Percentiles rank a stretch among this genome's conserved stretches.
phyloP scores from a whole-genome alignment of 2,113 vertebrate genomes.

The Steatornis caripensis region DNA sequence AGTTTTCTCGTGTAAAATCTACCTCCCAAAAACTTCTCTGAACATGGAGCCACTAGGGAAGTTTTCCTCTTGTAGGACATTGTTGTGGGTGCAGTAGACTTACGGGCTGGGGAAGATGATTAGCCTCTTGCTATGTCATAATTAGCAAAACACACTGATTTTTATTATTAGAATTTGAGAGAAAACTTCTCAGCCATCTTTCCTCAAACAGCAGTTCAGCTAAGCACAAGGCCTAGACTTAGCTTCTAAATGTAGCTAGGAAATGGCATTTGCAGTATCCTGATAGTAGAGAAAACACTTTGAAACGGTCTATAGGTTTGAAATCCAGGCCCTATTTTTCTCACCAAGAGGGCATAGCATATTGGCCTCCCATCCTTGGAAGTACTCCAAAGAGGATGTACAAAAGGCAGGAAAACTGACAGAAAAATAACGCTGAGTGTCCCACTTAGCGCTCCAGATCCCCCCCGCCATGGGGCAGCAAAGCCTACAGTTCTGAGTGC shows the following conservation, averaged over 20 bases:
- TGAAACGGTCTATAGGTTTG: background rate
- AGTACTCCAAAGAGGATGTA: conserved; percentile 7
- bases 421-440: conserved; percentile 12
- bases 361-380: background rate
- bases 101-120: background rate
- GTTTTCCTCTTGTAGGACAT: background rate
- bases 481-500: conserved; percentile 54
- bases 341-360: conserved; percentile 26
- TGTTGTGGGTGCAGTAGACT: background rate
- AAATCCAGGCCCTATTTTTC: conserved; percentile 34
- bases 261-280: conserved; percentile 44
- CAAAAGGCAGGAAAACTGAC: conserved; percentile 39
- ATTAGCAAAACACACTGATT: conserved; percentile 30
- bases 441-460: conserved; percentile 6
- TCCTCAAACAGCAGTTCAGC: conserved; percentile 57
- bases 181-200: conserved; percentile 44
- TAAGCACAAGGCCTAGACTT: conserved; percentile 49
- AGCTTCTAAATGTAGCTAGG: conserved; percentile 50
- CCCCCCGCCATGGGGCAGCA: background rate
- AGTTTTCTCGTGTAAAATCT: background rate
- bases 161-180: conserved; percentile 36
- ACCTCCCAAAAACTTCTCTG: background rate
- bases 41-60: background rate
- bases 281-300: conserved; percentile 23
- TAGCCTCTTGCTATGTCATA: conserved; percentile 13